Percentiles rank a stretch among this genome's conserved stretches.
Evolutionary conservation across 2,113 vertebrate species (phyloP).

Genomic region (Otocyon megalotis): DNA sequence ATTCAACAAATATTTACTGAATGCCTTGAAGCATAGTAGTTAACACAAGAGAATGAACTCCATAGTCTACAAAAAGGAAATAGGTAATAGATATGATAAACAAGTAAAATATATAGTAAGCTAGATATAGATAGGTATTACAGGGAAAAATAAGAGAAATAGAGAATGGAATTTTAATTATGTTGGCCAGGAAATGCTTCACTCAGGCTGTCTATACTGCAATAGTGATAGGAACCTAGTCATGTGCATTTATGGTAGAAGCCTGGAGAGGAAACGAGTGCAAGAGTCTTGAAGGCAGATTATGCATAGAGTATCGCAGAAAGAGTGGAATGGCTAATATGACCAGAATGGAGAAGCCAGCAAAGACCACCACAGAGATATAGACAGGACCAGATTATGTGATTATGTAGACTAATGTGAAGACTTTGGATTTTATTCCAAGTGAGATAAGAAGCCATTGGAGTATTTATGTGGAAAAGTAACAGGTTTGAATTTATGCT

Average conservation of each 20-base stretch:
- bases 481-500: not conserved
- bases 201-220: not conserved
- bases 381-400: not conserved
- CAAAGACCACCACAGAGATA: not conserved
- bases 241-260: not conserved
- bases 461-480: not conserved
- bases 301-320: not conserved
- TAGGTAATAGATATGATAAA: not conserved
- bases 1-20: not conserved
- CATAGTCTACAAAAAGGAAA: not conserved
- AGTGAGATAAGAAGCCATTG: not conserved
- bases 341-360: not conserved
- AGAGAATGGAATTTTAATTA: constrained; percentile 37
- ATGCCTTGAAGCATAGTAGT: not conserved
- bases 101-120: not conserved
- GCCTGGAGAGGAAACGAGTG: not conserved
- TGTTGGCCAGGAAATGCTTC: constrained; percentile 11
- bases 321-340: not conserved
- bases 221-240: not conserved
- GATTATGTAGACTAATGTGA: not conserved
- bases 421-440: not conserved
- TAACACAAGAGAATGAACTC: not conserved
- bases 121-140: not conserved
- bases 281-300: not conserved
- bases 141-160: not conserved